Conservation (phyloP, 2,888 invertebrate species). For the Lasioglossum vierecki region DNA sequence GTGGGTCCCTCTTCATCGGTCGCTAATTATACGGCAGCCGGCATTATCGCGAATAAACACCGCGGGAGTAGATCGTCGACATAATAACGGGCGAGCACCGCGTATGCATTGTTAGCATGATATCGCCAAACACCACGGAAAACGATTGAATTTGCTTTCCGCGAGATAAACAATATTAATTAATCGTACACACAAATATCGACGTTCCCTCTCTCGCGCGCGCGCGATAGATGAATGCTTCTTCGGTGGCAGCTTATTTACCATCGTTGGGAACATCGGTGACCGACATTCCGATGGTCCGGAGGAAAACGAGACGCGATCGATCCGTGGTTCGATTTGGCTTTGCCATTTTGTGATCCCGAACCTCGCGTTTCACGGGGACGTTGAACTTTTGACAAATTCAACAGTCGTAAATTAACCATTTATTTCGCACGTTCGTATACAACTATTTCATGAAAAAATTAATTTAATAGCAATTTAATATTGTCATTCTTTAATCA, state of each 20-base stretch:
- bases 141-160: slow-evolving; percentile 9
- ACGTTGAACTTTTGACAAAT: no score
- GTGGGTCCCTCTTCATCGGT: not conserved
- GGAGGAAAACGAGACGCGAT: not conserved
- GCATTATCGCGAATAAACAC: slow-evolving; percentile 12
- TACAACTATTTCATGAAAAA: no score
- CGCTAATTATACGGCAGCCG: slow-evolving; percentile 29
- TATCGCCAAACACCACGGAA: not conserved
- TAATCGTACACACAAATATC: not conserved
- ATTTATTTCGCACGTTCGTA: no score
- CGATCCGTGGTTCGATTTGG: not conserved
- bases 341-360: not conserved
- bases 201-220: not conserved
- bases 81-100: not conserved
- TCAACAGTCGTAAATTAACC: no score
- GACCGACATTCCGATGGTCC: not conserved
- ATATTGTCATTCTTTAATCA: no score
- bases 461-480: no score
- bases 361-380: not conserved
- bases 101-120: not conserved
- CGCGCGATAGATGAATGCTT: not conserved
- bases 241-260: not conserved
- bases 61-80: not conserved
- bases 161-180: slow-evolving; percentile 6
- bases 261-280: not conserved